Evolutionary conservation across 2,797 vertebrate genomes (phyloP).

Genomic region (Aphelocoma californica): DNA sequence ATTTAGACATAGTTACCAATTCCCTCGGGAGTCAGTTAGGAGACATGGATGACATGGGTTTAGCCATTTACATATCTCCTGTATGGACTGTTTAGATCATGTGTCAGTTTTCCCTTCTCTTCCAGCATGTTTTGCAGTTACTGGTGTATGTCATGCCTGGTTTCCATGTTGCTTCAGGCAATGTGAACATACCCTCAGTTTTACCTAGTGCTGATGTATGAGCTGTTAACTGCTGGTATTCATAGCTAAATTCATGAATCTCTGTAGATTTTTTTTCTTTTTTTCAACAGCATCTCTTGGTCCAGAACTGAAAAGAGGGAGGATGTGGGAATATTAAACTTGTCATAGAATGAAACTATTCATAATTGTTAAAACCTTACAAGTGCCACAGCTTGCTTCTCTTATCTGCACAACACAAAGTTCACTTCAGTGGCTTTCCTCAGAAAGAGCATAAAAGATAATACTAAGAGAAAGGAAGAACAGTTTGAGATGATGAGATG

Average conservation of each 20-base stretch:
- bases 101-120: background rate
- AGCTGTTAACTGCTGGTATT: background rate
- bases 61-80: background rate
- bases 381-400: slow-evolving; percentile 50
- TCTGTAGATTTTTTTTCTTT: background rate
- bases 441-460: slow-evolving; percentile 1
- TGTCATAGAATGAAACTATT: slow-evolving; percentile 67
- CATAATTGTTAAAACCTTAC: slow-evolving; percentile 57
- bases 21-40: background rate
- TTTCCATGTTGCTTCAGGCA: background rate
- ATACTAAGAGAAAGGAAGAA: background rate
- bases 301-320: slow-evolving; percentile 16
- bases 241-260: slow-evolving; percentile 31
- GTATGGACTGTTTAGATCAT: background rate
- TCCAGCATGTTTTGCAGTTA: background rate
- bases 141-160: background rate
- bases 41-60: background rate
- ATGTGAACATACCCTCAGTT: background rate
- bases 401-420: slow-evolving; percentile 57
- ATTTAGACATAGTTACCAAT: background rate
- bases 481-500: background rate
- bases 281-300: slow-evolving; percentile 45
- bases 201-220: background rate
- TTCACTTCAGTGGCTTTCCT: slow-evolving; percentile 26
- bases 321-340: slow-evolving; percentile 45